Base-by-base conservation (phyloP, 2,797 vertebrate genomes). In the Intellagama lesueurii region DNA sequence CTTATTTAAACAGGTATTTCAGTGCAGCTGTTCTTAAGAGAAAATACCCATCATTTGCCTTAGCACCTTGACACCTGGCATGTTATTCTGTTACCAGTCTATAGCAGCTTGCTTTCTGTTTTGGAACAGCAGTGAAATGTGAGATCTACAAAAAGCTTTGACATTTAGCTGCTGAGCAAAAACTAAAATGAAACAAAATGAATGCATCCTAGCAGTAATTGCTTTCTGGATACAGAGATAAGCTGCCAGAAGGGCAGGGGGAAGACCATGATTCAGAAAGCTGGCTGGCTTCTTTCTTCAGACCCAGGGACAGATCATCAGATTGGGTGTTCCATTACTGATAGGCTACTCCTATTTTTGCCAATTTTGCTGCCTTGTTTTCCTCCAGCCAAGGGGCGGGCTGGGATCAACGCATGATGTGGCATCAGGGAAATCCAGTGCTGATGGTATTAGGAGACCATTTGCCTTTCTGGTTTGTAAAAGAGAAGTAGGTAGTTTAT, bases 191-290 rank as follows among this genome's bases (percentile, higher is more conserved):
- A 49, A n/a, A 19, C 75, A 86, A 91, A 78, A 77, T 0, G 72
- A 93, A 83, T 35, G 68, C 83, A 88, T 92, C 86, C 91, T 82
- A 89, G 89, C 88, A 94, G 91, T 93, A 95, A 95, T 94, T 95
- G 93, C 85, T 94, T 94, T 95, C 91, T 92, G 93, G 92, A 89
- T 69, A 77, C 88, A 89, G 89, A 94, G 94, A 94, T 95, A 93
- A 94, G 91, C 91, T 92, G 90, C 92, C 91, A 92, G 83, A 94
- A 92, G 85, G 94, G 92, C 90, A 90, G 88, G 19, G 60, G 60
- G 60, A 22, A 64, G 90, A 0, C 81, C 89, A 79, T 91, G 91
- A 92, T 92, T 94, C 83, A 90, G 86, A 94, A 93, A 81, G 90
- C 86, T 94, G 92, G 80, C 72, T 92, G 11, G 75, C 84, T 78